Conservation (phyloP, 2,797 vertebrate species). For the Poeciliopsis gracilis region DNA sequence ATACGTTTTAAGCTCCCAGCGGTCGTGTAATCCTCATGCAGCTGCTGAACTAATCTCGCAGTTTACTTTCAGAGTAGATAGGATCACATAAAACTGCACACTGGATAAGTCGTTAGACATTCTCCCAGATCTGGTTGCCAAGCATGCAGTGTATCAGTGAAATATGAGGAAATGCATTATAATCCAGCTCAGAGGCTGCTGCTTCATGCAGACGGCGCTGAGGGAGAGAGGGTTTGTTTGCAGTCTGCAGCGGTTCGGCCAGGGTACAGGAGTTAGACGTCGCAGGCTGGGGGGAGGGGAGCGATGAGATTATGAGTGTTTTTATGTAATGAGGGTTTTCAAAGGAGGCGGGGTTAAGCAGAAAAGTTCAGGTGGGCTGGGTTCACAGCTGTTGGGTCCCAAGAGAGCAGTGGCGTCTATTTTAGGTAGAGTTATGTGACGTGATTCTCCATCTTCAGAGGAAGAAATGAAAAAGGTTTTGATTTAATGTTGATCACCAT, state of each 20-base stretch:
- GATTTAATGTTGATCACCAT: neutral
- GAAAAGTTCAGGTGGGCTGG: constrained; percentile 48
- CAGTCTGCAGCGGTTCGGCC: constrained; percentile 46
- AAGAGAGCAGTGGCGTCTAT: neutral
- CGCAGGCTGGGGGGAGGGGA: constrained; percentile 54
- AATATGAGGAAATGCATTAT: constrained; percentile 57
- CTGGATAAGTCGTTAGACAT: constrained; percentile 65
- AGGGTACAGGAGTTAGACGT: constrained; percentile 50
- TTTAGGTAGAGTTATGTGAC: neutral
- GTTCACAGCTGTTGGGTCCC: constrained; percentile 15
- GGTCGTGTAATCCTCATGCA: constrained; percentile 77
- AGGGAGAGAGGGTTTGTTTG: neutral
- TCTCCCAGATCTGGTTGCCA: constrained; percentile 54
- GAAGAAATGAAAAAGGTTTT: neutral
- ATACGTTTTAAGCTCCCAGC: constrained; percentile 73
- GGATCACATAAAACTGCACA: constrained; percentile 71
- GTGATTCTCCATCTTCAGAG: neutral
- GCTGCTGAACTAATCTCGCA: constrained; percentile 73
- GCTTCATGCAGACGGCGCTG: constrained; percentile 45
- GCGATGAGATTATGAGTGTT: constrained; percentile 69
- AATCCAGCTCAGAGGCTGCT: constrained; percentile 74
- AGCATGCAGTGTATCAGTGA: constrained; percentile 67
- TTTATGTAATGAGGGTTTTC: constrained; percentile 75
- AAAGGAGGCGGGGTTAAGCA: constrained; percentile 50
- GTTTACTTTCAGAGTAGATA: constrained; percentile 67